Base-by-base conservation (phyloP, 2,113 vertebrate genomes). In the Nibea coibor region DNA sequence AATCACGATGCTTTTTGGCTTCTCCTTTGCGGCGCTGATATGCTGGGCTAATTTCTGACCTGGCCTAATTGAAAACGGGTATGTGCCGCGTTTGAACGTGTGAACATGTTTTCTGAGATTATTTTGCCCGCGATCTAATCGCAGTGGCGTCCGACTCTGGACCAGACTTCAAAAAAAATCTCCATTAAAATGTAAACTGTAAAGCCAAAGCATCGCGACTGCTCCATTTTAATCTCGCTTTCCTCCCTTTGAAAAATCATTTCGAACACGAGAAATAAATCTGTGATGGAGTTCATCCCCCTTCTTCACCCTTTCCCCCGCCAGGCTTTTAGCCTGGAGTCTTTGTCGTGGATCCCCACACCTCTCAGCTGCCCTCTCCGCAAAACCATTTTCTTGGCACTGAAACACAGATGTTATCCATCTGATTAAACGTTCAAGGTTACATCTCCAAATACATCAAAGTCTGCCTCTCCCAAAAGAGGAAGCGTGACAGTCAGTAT, bases 371-470 rank as follows among this genome's bases (percentile, higher is more conserved):
- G 85, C 83, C 87, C 87, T 88, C 80, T 81, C 85, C 64, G 67
- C 87, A 85, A 82, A 90, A 89, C 75, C 85, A 84, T 92, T 91
- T 93, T 79, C 81, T 87, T 88, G 87, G 75, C 69, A 74, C 82
- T 84, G 85, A 91, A 91, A 92, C 87, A 87, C 89, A 89, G 90
- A 92, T 91, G 93, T 91, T 92, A 92, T 93, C 88, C 89, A 84
- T 93, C 91, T 93, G 88, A 93, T 92, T 92, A 88, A 92, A 85
- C 70, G 83, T 87, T 92, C 89, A 92, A 94, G 91, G 91, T 93
- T 92, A 92, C 80, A 88, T 88, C 87, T 91, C 81, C 78, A 86
- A 87, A 93, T 92, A 86, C 88, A 92, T 94, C 92, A 89, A 90
- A 87, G 92, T 87, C 80, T 76, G 64, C 68, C 72, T 88, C 85